Base-by-base conservation (phyloP, 2,113 vertebrate genomes). In the Lepus europaeus region DNA sequence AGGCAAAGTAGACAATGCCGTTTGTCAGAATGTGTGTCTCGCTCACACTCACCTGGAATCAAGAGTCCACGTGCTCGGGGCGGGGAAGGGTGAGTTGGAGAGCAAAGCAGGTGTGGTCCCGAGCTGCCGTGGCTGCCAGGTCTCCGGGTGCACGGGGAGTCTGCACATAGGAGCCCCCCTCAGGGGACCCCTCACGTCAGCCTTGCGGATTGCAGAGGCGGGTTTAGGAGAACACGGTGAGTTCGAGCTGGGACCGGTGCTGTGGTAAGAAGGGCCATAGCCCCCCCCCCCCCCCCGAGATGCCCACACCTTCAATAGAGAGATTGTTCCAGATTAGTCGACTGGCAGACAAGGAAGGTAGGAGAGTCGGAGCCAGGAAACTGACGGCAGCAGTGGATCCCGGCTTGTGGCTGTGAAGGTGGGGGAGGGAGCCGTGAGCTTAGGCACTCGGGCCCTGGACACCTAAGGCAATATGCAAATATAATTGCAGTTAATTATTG, bases 121-220 rank as follows among this genome's bases (percentile, higher is more conserved):
- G 13, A 27, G 25, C 9, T 0, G 6, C 39, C 6, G 6, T 0
- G 0, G 20, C 1, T 5, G 11, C 29, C 9, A 19, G 22, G 2
- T 9, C 5, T 29, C 3, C 53, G 23, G 10, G 20, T 10, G 19
- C 45, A 3, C 9, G 9, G n/a, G 51, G 11, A 45, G 3, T 8
- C 63, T 29, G 27, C 20, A 45, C 16, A 9, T 0, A 10, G 63
- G 86, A 23, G 3, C 51, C 13, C 2, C 9, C 56, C 2, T 6
- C 39, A 39, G 39, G 39, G 39, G 5, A 6, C 39, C 39, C 39
- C 39, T 39, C 39, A 39, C 39, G 39, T 39, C 39, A 39, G 39
- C 39, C 6, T 39, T 39, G 1, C 39, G 39, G 39, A 6, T 39
- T 39, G 39, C 39, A 39, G 39, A 39, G 39, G 39, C 39, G 4